A percentile compares a stretch with the other conserved stretches of the same genome.
Conservation (phyloP, 2,797 vertebrate species). For the Rachycentron canadum region DNA sequence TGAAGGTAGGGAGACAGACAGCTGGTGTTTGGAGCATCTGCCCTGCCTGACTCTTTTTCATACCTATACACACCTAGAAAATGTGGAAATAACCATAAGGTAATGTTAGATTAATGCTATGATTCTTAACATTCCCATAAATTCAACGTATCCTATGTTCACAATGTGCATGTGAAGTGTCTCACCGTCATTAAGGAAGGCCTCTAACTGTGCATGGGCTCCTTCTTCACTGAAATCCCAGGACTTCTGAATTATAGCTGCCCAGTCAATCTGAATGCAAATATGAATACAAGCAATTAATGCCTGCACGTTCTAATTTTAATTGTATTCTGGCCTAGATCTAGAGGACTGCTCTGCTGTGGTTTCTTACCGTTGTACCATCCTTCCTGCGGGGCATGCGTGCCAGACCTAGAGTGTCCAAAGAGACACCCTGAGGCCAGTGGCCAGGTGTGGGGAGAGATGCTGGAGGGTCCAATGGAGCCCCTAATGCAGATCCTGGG, state of each 20-base stretch:
- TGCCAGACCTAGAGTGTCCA: conserved; percentile 75
- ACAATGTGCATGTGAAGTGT: not conserved
- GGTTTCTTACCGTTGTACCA: conserved; percentile 77
- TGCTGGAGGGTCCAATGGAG: conserved; percentile 74
- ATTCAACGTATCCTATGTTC: not conserved
- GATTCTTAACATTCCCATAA: not conserved
- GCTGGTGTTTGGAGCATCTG: conserved; percentile 83
- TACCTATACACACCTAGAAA: conserved; percentile 80
- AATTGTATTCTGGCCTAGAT: not conserved
- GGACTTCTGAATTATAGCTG: conserved; percentile 78
- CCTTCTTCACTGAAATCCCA: conserved; percentile 86
- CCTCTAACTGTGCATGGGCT: conserved; percentile 72
- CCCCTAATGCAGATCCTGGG: conserved; percentile 63
- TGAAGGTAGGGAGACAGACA: conserved; percentile 85
- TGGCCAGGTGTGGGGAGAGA: conserved; percentile 74
- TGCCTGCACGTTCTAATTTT: not conserved
- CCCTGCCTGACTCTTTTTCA: conserved; percentile 82
- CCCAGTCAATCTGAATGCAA: conserved; percentile 81
- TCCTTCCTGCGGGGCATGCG: conserved; percentile 84
- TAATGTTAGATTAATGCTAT: not conserved
- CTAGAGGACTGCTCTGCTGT: not conserved
- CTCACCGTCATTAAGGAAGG: conserved; percentile 82
- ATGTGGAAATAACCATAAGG: not conserved
- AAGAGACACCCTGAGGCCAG: conserved; percentile 74
- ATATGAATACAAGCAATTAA: conserved; percentile 19